These are phyloP conservation scores for Aix galericulata DNA, from an alignment of 2,113 vertebrate species.

Conservation along the genomic window DNA sequence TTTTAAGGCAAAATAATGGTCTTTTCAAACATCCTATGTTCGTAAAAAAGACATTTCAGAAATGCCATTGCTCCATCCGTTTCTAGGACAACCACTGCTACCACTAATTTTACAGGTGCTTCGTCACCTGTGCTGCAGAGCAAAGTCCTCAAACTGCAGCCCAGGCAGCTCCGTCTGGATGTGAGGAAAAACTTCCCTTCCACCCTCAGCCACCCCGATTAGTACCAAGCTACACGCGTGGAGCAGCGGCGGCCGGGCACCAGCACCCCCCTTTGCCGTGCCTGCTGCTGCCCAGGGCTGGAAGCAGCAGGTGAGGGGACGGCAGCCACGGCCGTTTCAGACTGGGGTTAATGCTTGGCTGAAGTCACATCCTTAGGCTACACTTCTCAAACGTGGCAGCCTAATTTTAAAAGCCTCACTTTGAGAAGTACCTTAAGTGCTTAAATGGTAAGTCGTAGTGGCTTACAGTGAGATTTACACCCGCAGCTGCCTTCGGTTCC, in stretches of 20 bases:
- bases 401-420: slow-evolving; percentile 31
- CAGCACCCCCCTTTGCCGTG: not conserved
- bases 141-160: too few species aligned
- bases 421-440: slow-evolving; percentile 35
- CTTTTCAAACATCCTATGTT: slow-evolving; percentile 28
- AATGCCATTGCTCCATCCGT: slow-evolving; percentile 13
- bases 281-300: not conserved
- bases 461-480: not conserved
- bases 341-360: not conserved
- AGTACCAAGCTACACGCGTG: not conserved
- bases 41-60: slow-evolving; percentile 36
- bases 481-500: not conserved
- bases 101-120: slow-evolving; percentile 26
- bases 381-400: not conserved
- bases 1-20: not conserved
- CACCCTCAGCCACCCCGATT: too few species aligned
- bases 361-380: slow-evolving; percentile 4
- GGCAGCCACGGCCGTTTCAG: not conserved
- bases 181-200: too few species aligned
- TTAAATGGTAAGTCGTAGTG: not conserved
- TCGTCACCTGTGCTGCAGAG: not conserved
- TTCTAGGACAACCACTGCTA: slow-evolving; percentile 37
- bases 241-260: not conserved
- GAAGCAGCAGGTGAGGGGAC: not conserved
- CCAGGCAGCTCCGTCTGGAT: too few species aligned